Evolutionary conservation across 2,888 invertebrate genomes (phyloP).

Genomic region (Eristalinus sepulchralis): DNA sequence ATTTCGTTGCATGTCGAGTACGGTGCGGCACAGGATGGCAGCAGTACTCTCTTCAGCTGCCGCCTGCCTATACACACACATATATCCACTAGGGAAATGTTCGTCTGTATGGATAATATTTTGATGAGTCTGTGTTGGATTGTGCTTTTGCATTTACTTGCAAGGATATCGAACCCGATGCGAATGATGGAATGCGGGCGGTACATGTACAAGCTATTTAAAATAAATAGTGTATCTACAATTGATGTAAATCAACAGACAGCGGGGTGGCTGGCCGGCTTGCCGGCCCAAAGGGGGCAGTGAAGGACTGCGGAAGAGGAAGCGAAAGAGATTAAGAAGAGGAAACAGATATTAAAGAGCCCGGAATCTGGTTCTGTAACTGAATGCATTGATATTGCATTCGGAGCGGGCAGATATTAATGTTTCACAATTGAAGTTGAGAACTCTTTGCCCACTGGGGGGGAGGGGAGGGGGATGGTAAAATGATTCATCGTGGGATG

Average conservation of each 20-base stretch:
- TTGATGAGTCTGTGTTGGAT: background rate
- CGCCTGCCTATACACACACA: background rate
- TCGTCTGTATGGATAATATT: background rate
- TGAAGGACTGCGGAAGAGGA: background rate
- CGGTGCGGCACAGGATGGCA: slow-evolving; percentile 6
- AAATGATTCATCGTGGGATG: background rate
- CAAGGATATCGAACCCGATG: slow-evolving; percentile 59
- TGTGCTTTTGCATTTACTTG: slow-evolving; percentile 57
- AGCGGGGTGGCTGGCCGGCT: background rate
- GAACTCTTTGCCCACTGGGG: background rate
- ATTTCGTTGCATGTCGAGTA: slow-evolving; percentile 18
- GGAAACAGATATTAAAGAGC: slow-evolving; percentile 34
- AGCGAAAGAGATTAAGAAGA: slow-evolving; percentile 17
- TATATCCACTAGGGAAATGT: background rate
- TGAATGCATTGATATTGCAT: slow-evolving; percentile 3
- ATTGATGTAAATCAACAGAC: slow-evolving; percentile 56
- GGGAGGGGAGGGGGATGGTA: background rate
- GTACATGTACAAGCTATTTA: slow-evolving; percentile 52
- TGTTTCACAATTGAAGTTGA: background rate
- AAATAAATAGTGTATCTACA: slow-evolving; percentile 59
- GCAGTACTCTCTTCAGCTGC: slow-evolving; percentile 18
- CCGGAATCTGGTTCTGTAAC: background rate
- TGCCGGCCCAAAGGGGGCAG: background rate
- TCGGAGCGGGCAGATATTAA: background rate
- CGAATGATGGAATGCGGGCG: slow-evolving; percentile 48